Conservation (phyloP, 1,140 invertebrate genomes). For the Leptonema lineaticorne region DNA sequence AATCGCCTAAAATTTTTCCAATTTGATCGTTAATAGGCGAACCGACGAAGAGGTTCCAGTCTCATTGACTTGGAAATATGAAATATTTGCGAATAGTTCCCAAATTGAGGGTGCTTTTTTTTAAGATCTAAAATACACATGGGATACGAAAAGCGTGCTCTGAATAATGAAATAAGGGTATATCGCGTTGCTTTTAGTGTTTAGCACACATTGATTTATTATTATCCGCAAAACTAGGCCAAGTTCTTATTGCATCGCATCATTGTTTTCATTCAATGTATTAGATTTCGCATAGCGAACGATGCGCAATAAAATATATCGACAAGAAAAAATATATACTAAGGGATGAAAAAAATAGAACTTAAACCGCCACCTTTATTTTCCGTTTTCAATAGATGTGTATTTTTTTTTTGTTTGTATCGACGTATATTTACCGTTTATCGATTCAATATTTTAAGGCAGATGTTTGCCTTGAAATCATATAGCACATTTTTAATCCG, state of each 20-base stretch:
- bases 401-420: background rate
- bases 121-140: too few relatives aligned
- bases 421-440: conserved; percentile 19
- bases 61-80: conserved; percentile 19
- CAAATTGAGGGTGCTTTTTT: too few relatives aligned
- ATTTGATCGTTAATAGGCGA: background rate
- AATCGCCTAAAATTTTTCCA: too few relatives aligned
- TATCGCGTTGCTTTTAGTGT: conserved; percentile 35
- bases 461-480: conserved; percentile 27
- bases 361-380: background rate
- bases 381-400: conserved; percentile 16
- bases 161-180: conserved; percentile 36
- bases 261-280: conserved; percentile 37
- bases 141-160: conserved; percentile 27
- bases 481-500: background rate
- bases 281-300: conserved; percentile 34
- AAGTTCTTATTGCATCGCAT: conserved; percentile 6
- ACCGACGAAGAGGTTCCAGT: background rate
- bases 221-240: conserved; percentile 38
- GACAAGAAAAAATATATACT: background rate
- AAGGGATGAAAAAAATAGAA: conserved; percentile 20
- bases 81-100: background rate
- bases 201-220: conserved; percentile 38
- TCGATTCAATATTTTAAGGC: conserved; percentile 27
- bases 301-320: conserved; percentile 35